Percentiles rank a stretch among this genome's conserved stretches.
phyloP scores from a whole-genome alignment of 2,888 invertebrate species.

The Cylindroiulus punctatus region DNA sequence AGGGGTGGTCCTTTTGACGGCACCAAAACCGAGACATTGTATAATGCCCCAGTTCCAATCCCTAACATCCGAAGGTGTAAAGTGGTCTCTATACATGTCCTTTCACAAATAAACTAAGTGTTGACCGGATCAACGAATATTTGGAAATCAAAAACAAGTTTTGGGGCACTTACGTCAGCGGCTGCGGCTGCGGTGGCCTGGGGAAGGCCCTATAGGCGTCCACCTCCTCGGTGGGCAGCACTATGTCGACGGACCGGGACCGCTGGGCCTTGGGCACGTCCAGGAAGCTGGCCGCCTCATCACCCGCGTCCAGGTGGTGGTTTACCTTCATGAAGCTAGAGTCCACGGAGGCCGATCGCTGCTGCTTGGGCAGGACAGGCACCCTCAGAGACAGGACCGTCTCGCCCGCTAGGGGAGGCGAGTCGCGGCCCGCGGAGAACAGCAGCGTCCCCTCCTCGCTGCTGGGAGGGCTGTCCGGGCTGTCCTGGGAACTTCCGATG shows the following conservation, averaged over 20 bases:
- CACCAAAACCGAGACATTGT: too few species aligned
- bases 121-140: too few species aligned
- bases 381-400: conserved; percentile 82
- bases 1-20: too few species aligned
- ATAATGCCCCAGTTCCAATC: too few species aligned
- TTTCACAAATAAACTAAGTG: too few species aligned
- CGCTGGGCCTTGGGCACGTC: conserved; percentile 71
- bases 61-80: too few species aligned
- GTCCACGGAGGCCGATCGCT: conserved; percentile 87
- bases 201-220: conserved; percentile 83
- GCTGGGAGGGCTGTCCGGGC: conserved; percentile 62
- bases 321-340: conserved; percentile 78
- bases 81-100: too few species aligned
- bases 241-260: conserved; percentile 87
- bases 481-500: neutral
- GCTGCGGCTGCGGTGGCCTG: neutral
- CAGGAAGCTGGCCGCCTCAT: conserved; percentile 70
- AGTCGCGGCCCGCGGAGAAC: conserved; percentile 56
- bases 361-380: conserved; percentile 79
- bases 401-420: conserved; percentile 64
- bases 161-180: neutral
- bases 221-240: conserved; percentile 85
- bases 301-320: conserved; percentile 68
- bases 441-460: conserved; percentile 55
- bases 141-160: neutral